These are phyloP conservation scores for Oostethus manadensis DNA, from an alignment of 2,113 vertebrate genomes.

Conservation along the genomic window DNA sequence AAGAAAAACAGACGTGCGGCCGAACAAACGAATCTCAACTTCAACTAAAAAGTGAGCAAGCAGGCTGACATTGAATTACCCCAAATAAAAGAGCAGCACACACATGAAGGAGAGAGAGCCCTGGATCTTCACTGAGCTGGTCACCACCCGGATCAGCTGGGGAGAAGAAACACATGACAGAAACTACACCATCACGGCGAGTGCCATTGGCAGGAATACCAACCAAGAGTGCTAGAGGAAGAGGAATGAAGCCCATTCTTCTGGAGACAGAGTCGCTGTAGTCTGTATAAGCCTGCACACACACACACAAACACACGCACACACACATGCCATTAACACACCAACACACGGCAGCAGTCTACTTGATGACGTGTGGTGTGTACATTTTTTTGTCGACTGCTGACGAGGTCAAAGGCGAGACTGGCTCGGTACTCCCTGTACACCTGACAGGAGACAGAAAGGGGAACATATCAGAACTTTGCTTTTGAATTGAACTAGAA, in stretches of 20 bases:
- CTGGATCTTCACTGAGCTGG: conserved; percentile 94
- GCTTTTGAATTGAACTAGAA: background rate
- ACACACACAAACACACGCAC: background rate
- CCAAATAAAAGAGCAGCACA: conserved; percentile 91
- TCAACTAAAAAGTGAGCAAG: background rate
- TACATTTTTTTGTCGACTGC: conserved; percentile 98
- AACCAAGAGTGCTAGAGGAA: conserved; percentile 93
- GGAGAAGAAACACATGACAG: conserved; percentile 7
- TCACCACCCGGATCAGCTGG: conserved; percentile 92
- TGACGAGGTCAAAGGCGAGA: conserved; percentile 96
- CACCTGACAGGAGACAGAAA: conserved; percentile 73
- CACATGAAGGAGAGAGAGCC: conserved; percentile 89
- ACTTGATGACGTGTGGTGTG: background rate
- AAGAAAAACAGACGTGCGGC: background rate
- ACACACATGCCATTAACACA: background rate
- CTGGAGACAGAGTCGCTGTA: conserved; percentile 97
- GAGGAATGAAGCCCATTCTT: conserved; percentile 98
- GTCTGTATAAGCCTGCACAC: conserved; percentile 92
- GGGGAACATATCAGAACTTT: background rate
- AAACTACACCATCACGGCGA: background rate
- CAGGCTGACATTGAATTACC: conserved; percentile 74
- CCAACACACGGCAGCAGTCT: conserved; percentile 1
- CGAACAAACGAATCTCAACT: background rate
- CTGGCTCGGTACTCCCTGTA: conserved; percentile 98
- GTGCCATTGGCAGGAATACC: conserved; percentile 47